phyloP scores from a whole-genome alignment of 1,140 invertebrate species.

The Temnothorax longispinosus region DNA sequence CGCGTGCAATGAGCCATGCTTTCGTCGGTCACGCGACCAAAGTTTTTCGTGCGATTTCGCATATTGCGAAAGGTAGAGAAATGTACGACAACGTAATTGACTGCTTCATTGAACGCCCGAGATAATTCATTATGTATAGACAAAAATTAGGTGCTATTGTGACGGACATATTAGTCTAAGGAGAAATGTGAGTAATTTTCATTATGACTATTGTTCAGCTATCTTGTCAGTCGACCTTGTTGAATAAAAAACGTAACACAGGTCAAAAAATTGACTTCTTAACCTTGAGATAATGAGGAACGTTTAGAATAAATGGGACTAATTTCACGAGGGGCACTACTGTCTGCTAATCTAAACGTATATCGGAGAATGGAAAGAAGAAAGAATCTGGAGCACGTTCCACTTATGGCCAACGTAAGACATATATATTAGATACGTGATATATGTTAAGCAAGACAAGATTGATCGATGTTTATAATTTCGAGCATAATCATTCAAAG shows the following conservation, averaged over 20 bases:
- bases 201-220: constrained; percentile 6
- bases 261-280: background rate
- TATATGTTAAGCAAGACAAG: background rate
- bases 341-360: constrained; percentile 51
- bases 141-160: constrained; percentile 8
- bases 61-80: constrained; percentile 14
- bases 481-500: background rate
- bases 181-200: background rate
- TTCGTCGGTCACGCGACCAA: constrained; percentile 58
- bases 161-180: background rate
- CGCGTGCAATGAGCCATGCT: constrained; percentile 49
- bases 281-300: background rate
- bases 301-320: background rate
- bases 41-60: constrained; percentile 45
- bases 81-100: background rate
- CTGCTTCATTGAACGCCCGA: background rate
- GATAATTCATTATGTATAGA: background rate
- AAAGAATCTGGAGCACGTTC: constrained; percentile 27
- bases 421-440: background rate
- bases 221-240: background rate
- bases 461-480: background rate
- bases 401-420: background rate
- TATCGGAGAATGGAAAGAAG: constrained; percentile 11
- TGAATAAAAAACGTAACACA: background rate
- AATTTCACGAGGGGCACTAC: constrained; percentile 26